Base-by-base conservation (phyloP, 2,113 vertebrate species). In the Lasiurus borealis region DNA sequence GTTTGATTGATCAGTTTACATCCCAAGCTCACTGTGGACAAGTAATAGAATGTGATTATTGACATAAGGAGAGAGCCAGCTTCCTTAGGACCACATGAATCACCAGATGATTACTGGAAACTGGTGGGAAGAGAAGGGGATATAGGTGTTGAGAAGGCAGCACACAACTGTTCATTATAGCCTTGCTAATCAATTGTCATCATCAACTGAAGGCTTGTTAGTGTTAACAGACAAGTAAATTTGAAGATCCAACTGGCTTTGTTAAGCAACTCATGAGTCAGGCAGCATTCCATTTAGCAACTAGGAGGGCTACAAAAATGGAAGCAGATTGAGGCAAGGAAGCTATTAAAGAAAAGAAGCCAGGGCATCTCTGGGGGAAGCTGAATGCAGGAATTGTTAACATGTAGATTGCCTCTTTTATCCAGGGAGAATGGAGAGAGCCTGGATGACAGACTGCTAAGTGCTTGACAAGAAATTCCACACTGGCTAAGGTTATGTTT, bases 141-240 rank as follows among this genome's bases (percentile, higher is more conserved):
- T 72, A 90, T 72, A 90, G 21, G 76, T 46, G 5, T 87, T 90
- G 62, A 90, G 44, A 87, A 92, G 62, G 10, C 54, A 64, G 8
- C 14, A n/a, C 40, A 80, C 4, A 72, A 71, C 73, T 50, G 9
- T 19, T 12, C n/a, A 29, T 62, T 83, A 52, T 23, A 80, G 36
- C 73, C 29, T 87, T 84, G 11, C 29, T 90, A 69, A 62, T 71
- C 44, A 85, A 66, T 66, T 18, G 25, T 78, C 46, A 73, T 90
- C 82, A 81, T 76, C 59, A 72, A 29, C 25, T n/a, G 29, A 83
- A 83, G 40, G 0, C 13, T 80, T 68, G 19, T 95, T 78, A 31
- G 80, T 83, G 57, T 64, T 18, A 29, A 44, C 54, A 29, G 50
- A 83, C 34, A 31, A 64, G 57, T 64, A 31, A 46, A 83, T 83